These are phyloP conservation scores for Cerastoderma edule DNA, from an alignment of 2,888 invertebrate species.

Conservation along the genomic window DNA sequence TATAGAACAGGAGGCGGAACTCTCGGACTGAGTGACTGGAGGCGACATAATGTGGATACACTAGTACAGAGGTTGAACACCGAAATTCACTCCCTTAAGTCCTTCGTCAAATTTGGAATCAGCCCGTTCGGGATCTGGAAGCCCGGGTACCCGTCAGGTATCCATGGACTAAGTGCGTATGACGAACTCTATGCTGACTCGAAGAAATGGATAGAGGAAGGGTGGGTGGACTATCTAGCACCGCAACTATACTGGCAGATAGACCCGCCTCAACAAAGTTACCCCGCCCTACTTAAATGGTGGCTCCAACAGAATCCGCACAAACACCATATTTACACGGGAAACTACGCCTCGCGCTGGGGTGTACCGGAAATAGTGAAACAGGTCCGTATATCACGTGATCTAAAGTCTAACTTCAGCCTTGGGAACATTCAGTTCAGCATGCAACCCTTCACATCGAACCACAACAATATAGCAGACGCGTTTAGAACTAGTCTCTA, in stretches of 20 bases:
- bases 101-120: slow-evolving; percentile 75
- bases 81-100: slow-evolving; percentile 64
- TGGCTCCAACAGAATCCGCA: slow-evolving; percentile 75
- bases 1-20: slow-evolving; percentile 72
- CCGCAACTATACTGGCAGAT: slow-evolving; percentile 82
- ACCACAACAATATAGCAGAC: slow-evolving; percentile 66
- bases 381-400: slow-evolving; percentile 72
- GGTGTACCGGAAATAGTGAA: slow-evolving; percentile 68
- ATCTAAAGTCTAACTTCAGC: slow-evolving; percentile 42
- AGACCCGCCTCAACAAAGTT: slow-evolving; percentile 78
- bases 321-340: slow-evolving; percentile 73
- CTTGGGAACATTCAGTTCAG: slow-evolving; percentile 78
- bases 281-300: slow-evolving; percentile 78
- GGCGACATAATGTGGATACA: slow-evolving; percentile 76
- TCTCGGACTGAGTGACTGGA: slow-evolving; percentile 75
- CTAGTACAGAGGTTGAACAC: slow-evolving; percentile 68
- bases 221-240: slow-evolving; percentile 79
- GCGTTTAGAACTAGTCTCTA: slow-evolving; percentile 64
- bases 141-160: slow-evolving; percentile 73
- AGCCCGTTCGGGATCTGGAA: slow-evolving; percentile 82
- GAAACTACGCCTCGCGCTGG: slow-evolving; percentile 74
- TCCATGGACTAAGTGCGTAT: slow-evolving; percentile 73
- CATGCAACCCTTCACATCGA: slow-evolving; percentile 69
- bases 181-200: slow-evolving; percentile 76
- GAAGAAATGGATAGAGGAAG: slow-evolving; percentile 75